A percentile compares a stretch with the other conserved stretches of the same genome.
phyloP scores from a whole-genome alignment of 2,888 invertebrate genomes.

The Smittia aterrima region DNA sequence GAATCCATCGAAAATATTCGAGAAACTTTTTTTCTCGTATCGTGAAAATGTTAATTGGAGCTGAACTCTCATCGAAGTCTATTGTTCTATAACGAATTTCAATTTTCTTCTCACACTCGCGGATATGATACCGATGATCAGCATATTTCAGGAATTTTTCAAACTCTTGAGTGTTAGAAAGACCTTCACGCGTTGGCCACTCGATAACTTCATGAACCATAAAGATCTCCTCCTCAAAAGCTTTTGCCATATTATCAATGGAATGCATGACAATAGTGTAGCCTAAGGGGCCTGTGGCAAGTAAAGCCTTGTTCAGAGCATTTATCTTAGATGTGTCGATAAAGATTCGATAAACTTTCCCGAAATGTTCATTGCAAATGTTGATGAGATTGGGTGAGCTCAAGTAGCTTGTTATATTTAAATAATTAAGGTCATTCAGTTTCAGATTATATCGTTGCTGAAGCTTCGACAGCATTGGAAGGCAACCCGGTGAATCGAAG shows the following conservation, averaged over 20 bases:
- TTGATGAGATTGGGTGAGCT: background rate
- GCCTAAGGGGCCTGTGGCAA: too few relatives aligned
- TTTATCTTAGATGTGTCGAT: background rate
- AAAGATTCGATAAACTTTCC: conserved; percentile 8
- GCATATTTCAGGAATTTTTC: conserved; percentile 9
- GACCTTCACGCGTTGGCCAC: background rate
- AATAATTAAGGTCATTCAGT: background rate
- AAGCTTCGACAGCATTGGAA: background rate
- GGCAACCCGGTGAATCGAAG: background rate
- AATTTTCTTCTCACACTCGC: background rate
- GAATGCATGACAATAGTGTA: background rate
- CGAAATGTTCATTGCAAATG: conserved; percentile 1
- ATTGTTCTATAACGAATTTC: background rate
- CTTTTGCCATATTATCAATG: background rate
- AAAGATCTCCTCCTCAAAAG: background rate
- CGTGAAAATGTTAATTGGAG: background rate
- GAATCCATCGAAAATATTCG: background rate
- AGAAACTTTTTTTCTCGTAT: background rate
- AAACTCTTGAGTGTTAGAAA: background rate
- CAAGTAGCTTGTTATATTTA: background rate
- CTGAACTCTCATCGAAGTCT: background rate
- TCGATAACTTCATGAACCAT: background rate
- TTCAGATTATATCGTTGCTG: background rate
- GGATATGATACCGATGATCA: background rate
- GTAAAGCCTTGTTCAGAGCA: background rate